Percentiles rank a stretch among this genome's conserved stretches.
Conservation (phyloP, 1,140 invertebrate genomes). For the Drosophila setifemur region DNA sequence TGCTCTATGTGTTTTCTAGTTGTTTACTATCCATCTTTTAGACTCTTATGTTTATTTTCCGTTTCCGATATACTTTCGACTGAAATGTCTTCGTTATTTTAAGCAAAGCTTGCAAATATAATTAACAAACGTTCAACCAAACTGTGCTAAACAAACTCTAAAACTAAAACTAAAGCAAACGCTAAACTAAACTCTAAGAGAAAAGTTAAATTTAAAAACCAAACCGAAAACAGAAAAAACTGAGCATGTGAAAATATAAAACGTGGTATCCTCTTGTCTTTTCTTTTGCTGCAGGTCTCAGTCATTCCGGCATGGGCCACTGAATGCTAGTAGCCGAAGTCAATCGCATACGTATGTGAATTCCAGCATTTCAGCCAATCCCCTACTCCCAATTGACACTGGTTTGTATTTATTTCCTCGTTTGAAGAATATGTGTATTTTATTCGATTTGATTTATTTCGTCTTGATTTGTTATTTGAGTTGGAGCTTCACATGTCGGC, state of each 20-base stretch:
- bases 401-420: slow-evolving; percentile 84
- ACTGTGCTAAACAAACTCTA: slow-evolving; percentile 53
- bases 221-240: slow-evolving; percentile 50
- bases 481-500: slow-evolving; percentile 23
- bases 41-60: neutral
- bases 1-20: slow-evolving; percentile 5
- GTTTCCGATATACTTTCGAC: slow-evolving; percentile 10
- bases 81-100: slow-evolving; percentile 21
- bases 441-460: slow-evolving; percentile 52
- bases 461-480: slow-evolving; percentile 33
- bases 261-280: slow-evolving; percentile 85
- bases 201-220: slow-evolving; percentile 16
- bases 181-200: slow-evolving; percentile 12
- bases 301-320: slow-evolving; percentile 89
- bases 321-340: slow-evolving; percentile 84
- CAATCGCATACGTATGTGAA: slow-evolving; percentile 84
- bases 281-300: slow-evolving; percentile 91
- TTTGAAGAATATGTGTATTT: slow-evolving; percentile 41
- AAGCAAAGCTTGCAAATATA: slow-evolving; percentile 3
- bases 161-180: too few relatives aligned
- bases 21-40: slow-evolving; percentile 11
- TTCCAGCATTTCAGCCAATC: slow-evolving; percentile 91
- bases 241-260: slow-evolving; percentile 82
- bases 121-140: slow-evolving; percentile 11
- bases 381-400: slow-evolving; percentile 90